Percentiles rank a stretch among this genome's conserved stretches.
Evolutionary conservation across 2,888 invertebrate genomes (phyloP).

Genomic region (Drosophila recens): DNA sequence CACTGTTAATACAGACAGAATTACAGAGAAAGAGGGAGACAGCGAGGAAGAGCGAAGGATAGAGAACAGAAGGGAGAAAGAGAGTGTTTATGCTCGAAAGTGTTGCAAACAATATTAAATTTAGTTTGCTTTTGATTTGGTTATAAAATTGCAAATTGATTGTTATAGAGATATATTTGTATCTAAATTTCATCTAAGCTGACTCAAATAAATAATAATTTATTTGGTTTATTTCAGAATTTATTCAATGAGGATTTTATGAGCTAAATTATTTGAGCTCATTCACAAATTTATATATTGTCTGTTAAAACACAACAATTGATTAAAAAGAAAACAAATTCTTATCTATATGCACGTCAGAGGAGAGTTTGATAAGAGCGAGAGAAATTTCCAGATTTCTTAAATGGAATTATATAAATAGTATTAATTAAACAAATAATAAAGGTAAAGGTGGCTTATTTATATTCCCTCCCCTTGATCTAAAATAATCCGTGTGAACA

Average conservation of each 20-base stretch:
- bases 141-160: not conserved
- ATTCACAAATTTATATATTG: not conserved
- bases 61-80: not conserved
- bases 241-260: not conserved
- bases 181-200: not conserved
- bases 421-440: not conserved
- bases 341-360: conserved; percentile 6
- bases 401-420: not conserved
- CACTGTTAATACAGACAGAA: conserved; percentile 2
- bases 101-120: conserved; percentile 5
- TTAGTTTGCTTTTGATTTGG: not conserved
- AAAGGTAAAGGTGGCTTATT: not conserved
- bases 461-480: not conserved
- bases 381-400: not conserved
- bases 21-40: not conserved
- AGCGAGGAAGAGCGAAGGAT: not conserved
- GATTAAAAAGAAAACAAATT: not conserved
- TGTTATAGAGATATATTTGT: conserved; percentile 1
- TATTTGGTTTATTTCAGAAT: not conserved
- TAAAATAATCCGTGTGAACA: no score
- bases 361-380: not conserved
- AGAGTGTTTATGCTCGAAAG: conserved; percentile 1
- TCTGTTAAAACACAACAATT: not conserved
- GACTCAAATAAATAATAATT: not conserved
- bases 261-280: not conserved